Percentiles rank a stretch among this genome's conserved stretches.
These are phyloP conservation scores for Chinchilla lanigera DNA, from an alignment of 2,113 vertebrate genomes.

Conservation along the genomic window DNA sequence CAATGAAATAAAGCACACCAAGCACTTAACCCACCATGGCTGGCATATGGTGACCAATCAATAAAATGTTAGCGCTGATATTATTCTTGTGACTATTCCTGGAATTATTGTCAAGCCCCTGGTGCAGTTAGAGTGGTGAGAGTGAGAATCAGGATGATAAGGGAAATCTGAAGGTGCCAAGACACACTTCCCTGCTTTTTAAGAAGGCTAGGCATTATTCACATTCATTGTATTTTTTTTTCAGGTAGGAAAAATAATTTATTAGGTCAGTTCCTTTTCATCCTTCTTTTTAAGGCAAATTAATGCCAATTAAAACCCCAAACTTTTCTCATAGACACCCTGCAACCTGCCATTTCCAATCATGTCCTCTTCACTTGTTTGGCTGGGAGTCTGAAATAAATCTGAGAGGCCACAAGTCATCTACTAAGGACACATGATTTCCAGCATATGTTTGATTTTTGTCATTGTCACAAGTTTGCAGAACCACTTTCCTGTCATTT, in stretches of 20 bases:
- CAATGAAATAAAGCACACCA: background rate
- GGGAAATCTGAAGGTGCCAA: background rate
- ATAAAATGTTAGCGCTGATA: background rate
- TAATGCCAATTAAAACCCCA: background rate
- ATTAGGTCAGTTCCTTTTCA: slow-evolving; percentile 47
- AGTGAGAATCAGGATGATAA: background rate
- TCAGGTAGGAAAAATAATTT: slow-evolving; percentile 43
- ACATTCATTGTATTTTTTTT: slow-evolving; percentile 24
- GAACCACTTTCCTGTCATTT: background rate
- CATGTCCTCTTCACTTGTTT: slow-evolving; percentile 3
- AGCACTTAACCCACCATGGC: background rate
- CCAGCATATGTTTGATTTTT: background rate
- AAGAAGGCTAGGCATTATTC: background rate
- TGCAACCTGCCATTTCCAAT: background rate
- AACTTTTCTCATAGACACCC: slow-evolving; percentile 20
- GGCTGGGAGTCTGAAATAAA: slow-evolving; percentile 29
- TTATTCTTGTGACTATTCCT: background rate
- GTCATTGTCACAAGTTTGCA: background rate
- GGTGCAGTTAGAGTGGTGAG: background rate
- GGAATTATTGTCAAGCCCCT: background rate
- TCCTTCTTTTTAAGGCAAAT: slow-evolving; percentile 50
- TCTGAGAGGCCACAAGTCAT: background rate
- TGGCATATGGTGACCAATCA: background rate
- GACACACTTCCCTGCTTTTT: background rate
- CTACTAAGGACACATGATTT: background rate